Evolutionary conservation across 2,113 vertebrate genomes (phyloP).

Genomic region (Colossoma macropomum): DNA sequence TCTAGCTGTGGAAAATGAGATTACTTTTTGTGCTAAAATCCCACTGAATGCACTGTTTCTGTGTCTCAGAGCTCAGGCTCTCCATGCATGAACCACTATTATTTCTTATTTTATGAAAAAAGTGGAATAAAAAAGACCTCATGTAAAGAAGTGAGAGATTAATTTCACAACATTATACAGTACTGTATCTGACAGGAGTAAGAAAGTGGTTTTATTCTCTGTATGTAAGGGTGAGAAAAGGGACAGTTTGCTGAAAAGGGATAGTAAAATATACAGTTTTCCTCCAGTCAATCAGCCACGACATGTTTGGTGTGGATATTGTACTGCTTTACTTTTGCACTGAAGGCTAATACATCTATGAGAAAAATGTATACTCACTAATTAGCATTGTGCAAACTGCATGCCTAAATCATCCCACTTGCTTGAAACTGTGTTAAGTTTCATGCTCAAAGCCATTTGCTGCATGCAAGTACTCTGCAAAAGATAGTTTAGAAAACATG

Average conservation of each 20-base stretch:
- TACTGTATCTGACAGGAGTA: neutral
- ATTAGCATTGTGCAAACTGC: no score
- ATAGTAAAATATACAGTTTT: no score
- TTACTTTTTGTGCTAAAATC: constrained; percentile 75
- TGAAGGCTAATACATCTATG: no score
- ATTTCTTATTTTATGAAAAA: constrained; percentile 42
- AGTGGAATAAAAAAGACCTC: constrained; percentile 15
- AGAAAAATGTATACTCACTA: no score
- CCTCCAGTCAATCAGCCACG: no score
- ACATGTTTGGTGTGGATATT: no score
- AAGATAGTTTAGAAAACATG: no score
- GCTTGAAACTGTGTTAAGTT: no score
- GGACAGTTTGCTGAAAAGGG: neutral
- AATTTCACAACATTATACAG: neutral
- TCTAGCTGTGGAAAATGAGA: constrained; percentile 74
- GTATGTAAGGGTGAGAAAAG: neutral
- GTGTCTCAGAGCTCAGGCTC: constrained; percentile 63
- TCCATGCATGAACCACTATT: constrained; percentile 54
- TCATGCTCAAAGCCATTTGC: no score
- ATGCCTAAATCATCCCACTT: no score
- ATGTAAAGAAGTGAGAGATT: neutral
- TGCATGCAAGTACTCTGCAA: no score
- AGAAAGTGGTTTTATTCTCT: neutral
- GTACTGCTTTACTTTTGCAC: no score
- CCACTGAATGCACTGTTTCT: constrained; percentile 64